phyloP scores from a whole-genome alignment of 2,113 vertebrate genomes.

The Hydropotes inermis region DNA sequence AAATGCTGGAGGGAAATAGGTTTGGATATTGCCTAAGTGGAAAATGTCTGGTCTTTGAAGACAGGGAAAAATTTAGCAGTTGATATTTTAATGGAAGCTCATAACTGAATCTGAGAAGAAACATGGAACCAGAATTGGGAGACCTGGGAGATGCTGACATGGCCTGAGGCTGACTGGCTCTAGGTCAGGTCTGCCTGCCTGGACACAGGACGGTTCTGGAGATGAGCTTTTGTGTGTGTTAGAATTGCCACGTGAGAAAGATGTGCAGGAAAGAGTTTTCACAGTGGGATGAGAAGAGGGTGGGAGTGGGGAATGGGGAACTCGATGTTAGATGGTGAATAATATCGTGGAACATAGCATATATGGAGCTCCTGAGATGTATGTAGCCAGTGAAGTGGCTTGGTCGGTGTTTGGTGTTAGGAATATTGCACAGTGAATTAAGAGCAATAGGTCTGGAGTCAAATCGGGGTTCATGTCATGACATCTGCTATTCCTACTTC shows the following conservation, averaged over 20 bases:
- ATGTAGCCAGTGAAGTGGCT: neutral
- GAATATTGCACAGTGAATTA: neutral
- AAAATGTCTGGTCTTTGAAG: slow-evolving; percentile 30
- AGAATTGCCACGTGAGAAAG: neutral
- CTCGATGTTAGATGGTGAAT: neutral
- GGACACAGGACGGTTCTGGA: neutral
- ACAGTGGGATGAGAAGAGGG: neutral
- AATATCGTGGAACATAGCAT: neutral
- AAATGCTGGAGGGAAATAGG: slow-evolving; percentile 7
- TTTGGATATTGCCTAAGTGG: slow-evolving; percentile 27
- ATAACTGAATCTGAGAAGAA: slow-evolving; percentile 28
- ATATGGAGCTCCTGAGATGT: neutral
- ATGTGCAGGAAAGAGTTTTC: neutral
- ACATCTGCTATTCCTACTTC: neutral
- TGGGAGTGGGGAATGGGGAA: neutral
- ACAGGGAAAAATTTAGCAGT: neutral
- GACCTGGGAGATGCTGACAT: neutral
- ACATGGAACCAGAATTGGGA: neutral
- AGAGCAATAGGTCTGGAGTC: neutral
- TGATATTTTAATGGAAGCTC: neutral
- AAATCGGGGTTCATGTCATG: neutral
- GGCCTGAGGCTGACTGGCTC: neutral
- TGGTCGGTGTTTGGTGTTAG: neutral
- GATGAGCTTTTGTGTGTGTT: neutral
- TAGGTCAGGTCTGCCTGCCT: neutral